Base-by-base conservation (phyloP, 2,888 invertebrate species). In the Scaptomyza tumidula region DNA sequence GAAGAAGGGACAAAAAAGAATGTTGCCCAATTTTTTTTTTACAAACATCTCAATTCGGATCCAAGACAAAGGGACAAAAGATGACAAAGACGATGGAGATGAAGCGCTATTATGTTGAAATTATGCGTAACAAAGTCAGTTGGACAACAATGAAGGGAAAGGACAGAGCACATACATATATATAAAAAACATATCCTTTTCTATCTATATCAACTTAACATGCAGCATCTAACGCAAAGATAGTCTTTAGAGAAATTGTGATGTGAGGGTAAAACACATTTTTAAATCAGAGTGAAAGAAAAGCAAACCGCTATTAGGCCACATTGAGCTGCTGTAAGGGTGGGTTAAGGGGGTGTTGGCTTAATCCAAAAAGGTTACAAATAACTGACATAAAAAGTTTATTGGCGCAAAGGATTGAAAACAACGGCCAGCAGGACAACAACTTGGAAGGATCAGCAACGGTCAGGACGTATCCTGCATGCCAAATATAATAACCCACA, bases 361-460 rank as follows among this genome's bases (percentile, higher is more conserved):
- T 33, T 80, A 80, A 80, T 84, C 78, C 74, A 70, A 82, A 83
- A 86, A 81, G 85, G 86, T 81, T 82, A 86, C 79, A 83, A 86
- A 83, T 83, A 80, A 80, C 85, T 71, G 66, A 80, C 83, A 86
- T 86, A 86, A 86, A 86, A 86, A 80, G 71, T 86, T 86, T 86
- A 86, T 86, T 86, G 86, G 78, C 71, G 71, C 77, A 86, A 86
- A 81, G 86, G 85, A 83, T 86, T 86, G 83, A 85, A 83, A 79
- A 78, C 73, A 81, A 66, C 65, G 73, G 64, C 56, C 53, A 62
- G 37, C 58, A 65, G 63, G 58, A 66, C 74, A 62, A 19, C 44
- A 24, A 6, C 59, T 56, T 60, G 27, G 24, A 37, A 39, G 63
- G 63, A 50, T 45, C 37, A 66, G 39, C 14, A 41, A 57, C 59